Evolutionary conservation across 2,113 vertebrate species (phyloP), one percentile per base, ranked within the genome.

Genomic region (Accipiter cooperii): DNA sequence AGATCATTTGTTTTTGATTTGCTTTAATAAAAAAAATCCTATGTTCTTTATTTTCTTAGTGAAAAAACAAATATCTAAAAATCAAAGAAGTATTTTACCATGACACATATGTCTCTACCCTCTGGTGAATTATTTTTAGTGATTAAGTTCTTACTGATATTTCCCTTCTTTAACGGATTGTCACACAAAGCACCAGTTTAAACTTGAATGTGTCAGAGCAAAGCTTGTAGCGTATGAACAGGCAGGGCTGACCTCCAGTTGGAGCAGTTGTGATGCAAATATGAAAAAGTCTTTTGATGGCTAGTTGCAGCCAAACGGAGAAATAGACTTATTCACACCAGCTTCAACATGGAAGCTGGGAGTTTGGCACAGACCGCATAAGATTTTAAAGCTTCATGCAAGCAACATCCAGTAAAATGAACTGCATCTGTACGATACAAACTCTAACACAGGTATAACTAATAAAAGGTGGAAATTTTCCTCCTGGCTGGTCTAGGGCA

Each of bases 1-100:
- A 51, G 38, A 61, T 54, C 2, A 20, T 64, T 58, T 58, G 0
- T 0, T 64, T 77, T 54, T 2, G 0, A 31, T 74, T 73, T 77
- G 17, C 25, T 69, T 60, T 49, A 34, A 47, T 66, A 52, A 66
- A 66, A 89, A 47, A 87, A 29, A 29, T 24, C 1, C 26, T 46
- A 13, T 24, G 17, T 49, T 76, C 12, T 61, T 69, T 36, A 55
- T 22, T 40, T 25, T 63, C 28, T 38, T 33, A 51, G 19, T 16
- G 13, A 22, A 73, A 77, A 51, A 34, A 70, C 49, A 75, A 49
- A 20, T 12, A 28, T 18, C 26, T 51, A 77, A 65, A 84, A 84
- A 22, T 15, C 8, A 22, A 55, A 54, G 7, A 21, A 20, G 29
- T 14, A 28, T 66, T 78, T 78, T 63, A n/a, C 71, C 25, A 13